Percentiles rank a stretch among this genome's conserved stretches.
These are phyloP conservation scores for Mythimna impura DNA, from an alignment of 2,888 invertebrate genomes.

Conservation along the genomic window DNA sequence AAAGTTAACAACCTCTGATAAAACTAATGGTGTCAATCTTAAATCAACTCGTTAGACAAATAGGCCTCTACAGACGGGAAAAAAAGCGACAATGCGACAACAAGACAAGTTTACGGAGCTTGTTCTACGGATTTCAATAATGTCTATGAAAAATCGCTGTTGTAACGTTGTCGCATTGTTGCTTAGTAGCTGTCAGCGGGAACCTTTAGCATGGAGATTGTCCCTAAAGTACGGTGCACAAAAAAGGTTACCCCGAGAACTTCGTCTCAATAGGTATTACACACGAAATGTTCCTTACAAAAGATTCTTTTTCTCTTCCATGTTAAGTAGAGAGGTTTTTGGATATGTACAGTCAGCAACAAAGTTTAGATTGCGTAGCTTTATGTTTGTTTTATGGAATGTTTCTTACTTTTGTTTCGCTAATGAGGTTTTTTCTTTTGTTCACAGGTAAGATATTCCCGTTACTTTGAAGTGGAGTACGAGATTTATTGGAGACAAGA, in stretches of 20 bases:
- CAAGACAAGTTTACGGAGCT: background rate
- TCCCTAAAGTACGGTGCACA: slow-evolving; percentile 79
- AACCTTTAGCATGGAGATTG: background rate
- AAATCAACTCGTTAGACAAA: slow-evolving; percentile 40
- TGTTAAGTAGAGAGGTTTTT: slow-evolving; percentile 86
- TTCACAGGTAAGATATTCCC: slow-evolving; percentile 59
- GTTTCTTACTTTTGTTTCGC: slow-evolving; percentile 36
- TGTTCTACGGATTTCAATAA: background rate
- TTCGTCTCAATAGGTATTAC: slow-evolving; percentile 85
- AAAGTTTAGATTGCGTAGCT: slow-evolving; percentile 37
- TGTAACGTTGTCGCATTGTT: background rate
- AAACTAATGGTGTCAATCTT: slow-evolving; percentile 54
- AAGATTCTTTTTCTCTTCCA: slow-evolving; percentile 86
- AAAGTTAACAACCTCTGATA: slow-evolving; percentile 41
- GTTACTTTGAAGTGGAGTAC: background rate
- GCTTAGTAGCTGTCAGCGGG: background rate
- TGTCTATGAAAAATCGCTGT: background rate
- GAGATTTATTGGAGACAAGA: slow-evolving; percentile 10
- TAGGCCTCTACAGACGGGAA: background rate
- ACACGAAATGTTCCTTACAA: slow-evolving; percentile 84
- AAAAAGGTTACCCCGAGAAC: slow-evolving; percentile 81
- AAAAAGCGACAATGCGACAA: background rate
- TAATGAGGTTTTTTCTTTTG: slow-evolving; percentile 47
- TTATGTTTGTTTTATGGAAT: slow-evolving; percentile 26
- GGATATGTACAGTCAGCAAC: slow-evolving; percentile 75